Evolutionary conservation across 2,888 invertebrate species (phyloP).

Genomic region (Drosophila seclusa): DNA sequence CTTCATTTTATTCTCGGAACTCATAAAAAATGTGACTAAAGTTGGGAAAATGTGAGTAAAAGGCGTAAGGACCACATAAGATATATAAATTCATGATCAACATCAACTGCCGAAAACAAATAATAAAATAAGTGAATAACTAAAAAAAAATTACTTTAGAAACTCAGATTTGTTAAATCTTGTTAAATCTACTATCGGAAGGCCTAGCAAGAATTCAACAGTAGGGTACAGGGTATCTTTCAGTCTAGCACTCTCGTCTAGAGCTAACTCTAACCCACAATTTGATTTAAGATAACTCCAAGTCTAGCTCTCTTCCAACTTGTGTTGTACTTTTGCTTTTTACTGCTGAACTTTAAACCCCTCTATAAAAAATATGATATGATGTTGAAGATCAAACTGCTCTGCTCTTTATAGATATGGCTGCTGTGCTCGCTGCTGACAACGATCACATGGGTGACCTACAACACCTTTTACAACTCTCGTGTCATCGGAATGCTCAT

Average conservation of each 20-base stretch:
- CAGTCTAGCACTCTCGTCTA: neutral
- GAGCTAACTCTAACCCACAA: neutral
- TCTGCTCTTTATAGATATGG: slow-evolving; percentile 86
- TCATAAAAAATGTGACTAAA: neutral
- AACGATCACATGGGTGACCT: slow-evolving; percentile 95
- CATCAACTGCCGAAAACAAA: neutral
- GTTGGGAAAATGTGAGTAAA: neutral
- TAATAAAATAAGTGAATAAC: neutral
- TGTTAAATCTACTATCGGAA: neutral
- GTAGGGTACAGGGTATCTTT: neutral
- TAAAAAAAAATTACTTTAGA: neutral
- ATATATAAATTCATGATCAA: neutral
- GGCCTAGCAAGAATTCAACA: neutral
- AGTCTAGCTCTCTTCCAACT: neutral
- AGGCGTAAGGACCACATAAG: neutral
- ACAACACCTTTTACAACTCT: slow-evolving; percentile 97
- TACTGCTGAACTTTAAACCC: slow-evolving; percentile 2
- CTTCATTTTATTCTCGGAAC: neutral
- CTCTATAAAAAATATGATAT: neutral
- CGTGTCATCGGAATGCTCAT: slow-evolving; percentile 95
- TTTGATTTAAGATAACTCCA: neutral
- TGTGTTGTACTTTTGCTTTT: neutral
- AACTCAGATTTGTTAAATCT: neutral
- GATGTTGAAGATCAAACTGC: neutral
- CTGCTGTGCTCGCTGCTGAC: slow-evolving; percentile 92